Evolutionary conservation across 2,113 vertebrate species (phyloP), one percentile per base, ranked within the genome.

Genomic region (Odocoileus virginianus): DNA sequence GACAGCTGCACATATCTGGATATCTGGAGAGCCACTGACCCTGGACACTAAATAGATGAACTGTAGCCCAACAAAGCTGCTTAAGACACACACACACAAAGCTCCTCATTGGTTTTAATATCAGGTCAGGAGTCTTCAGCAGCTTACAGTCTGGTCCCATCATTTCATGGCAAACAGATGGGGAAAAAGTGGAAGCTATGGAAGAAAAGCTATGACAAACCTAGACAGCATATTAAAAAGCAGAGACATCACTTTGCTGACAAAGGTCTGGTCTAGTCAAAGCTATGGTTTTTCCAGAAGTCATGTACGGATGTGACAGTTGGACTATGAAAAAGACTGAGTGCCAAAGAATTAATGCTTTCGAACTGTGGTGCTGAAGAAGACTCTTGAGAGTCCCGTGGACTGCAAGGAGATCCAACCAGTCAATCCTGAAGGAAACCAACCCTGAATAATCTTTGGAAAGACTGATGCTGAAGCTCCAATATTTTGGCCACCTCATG

Each of bases 21-120:
- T 16, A 40, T 14, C 15, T 8, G 2, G 11, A 78, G 58, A 33
- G 23, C 33, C 17, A 8, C 0, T 0, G 45, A 50, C 19, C 10
- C 2, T 3, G 1, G 47, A 30, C 25, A 28, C 25, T 33, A 52
- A 43, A 25, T 3, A 19, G 90, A 83, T 0, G 1, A 43, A 52
- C 5, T 30, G 25, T 25, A 40, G 40, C 45, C 40, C n/a, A 43
- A 25, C 5, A 30, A 33, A 33, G 17, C 55, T 33, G 55, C 23
- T 54, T 17, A 17, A 6, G 11, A 40, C 28, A 33, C 60, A 25
- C 36, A 30, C 8, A 4, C 43, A 23, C 3, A 19, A 12, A 17
- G 13, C n/a, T 36, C 47, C 19, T 10, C 9, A 2, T 9, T 33
- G 45, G 67, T 60, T 61, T 61, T 7, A 79, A 3, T 3, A n/a